phyloP scores from a whole-genome alignment of 2,113 vertebrate species.

The Paratilapia polleni region DNA sequence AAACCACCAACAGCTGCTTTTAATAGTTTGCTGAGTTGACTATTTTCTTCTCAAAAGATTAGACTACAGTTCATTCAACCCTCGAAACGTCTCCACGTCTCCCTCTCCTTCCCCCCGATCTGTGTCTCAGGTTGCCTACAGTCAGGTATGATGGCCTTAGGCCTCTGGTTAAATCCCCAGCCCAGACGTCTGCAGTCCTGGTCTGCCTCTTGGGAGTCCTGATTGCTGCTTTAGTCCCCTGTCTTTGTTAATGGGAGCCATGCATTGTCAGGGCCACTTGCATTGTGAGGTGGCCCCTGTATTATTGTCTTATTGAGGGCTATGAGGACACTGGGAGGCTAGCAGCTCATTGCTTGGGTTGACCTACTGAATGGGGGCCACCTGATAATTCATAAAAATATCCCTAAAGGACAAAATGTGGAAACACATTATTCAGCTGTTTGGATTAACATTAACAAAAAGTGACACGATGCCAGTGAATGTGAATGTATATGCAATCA shows the following conservation, averaged over 20 bases:
- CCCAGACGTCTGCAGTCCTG: conserved; percentile 74
- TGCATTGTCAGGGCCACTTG: conserved; percentile 19
- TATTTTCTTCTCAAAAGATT: not conserved
- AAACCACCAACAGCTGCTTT: not conserved
- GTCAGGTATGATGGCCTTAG: conserved; percentile 68
- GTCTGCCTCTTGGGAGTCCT: conserved; percentile 67
- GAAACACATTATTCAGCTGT: not conserved
- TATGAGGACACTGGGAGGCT: conserved; percentile 36
- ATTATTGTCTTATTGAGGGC: conserved; percentile 54
- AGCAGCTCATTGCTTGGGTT: conserved; percentile 47
- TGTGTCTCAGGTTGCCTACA: conserved; percentile 70
- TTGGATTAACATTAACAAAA: not conserved
- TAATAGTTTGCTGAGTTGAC: not conserved
- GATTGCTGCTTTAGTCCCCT: conserved; percentile 57
- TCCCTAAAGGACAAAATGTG: conserved; percentile 9
- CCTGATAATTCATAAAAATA: not conserved
- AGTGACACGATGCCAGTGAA: not conserved
- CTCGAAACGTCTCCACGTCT: not conserved
- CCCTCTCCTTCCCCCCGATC: not conserved
- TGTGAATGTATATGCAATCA: not conserved
- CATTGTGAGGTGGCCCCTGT: conserved; percentile 50
- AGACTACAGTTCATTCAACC: not conserved
- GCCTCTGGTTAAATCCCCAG: conserved; percentile 69
- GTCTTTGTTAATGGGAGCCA: conserved; percentile 56
- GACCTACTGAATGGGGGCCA: conserved; percentile 35